Evolutionary conservation across 2,797 vertebrate genomes (phyloP), one percentile per base, ranked within the genome.

Genomic region (Arrhamphus sclerolepis): DNA sequence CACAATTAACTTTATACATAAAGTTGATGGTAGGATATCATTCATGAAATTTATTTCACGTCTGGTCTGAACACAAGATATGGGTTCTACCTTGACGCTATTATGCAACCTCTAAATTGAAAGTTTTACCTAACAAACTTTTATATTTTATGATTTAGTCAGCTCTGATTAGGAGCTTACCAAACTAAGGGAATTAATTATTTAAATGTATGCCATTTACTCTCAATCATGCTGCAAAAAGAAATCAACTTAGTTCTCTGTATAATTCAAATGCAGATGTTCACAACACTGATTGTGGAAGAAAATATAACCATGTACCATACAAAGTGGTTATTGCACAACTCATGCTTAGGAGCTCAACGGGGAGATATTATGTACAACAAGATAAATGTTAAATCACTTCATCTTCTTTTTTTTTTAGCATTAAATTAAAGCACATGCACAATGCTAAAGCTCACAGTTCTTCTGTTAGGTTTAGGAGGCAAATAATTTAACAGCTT

Each of bases 341-440:
- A 26, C 18, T 46, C 78, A 83, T 82, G 77, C 72, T 60, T 20
- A 29, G 53, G 38, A 62, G 17, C 54, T 41, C 46, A 46, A 4
- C 22, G 29, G 26, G n/a, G 24, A 38, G 17, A 9, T 6, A 46
- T 41, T 22, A 47, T 63, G 53, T 31, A 55, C 46, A 47, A 26
- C 21, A 46, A 53, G 43, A 70, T 14, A 7, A 18, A 55, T 26
- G 7, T 46, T 46, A 49, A 54, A 46, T 49, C 29, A 14, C 17
- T 1, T 43, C 4, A 31, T 75, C 17, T 44, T 28, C n/a, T n/a
- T n/a, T n/a, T n/a, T n/a, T n/a, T n/a, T n/a, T n/a, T n/a, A 7
- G 31, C 49, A 18, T 57, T 51, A 42, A 70, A 43, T 31, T n/a
- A 60, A 81, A 81, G 71, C 77, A 72, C 86, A 88, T 90, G 87